Conservation (phyloP, 2,113 vertebrate species). For the Monarcha castaneiventris region DNA sequence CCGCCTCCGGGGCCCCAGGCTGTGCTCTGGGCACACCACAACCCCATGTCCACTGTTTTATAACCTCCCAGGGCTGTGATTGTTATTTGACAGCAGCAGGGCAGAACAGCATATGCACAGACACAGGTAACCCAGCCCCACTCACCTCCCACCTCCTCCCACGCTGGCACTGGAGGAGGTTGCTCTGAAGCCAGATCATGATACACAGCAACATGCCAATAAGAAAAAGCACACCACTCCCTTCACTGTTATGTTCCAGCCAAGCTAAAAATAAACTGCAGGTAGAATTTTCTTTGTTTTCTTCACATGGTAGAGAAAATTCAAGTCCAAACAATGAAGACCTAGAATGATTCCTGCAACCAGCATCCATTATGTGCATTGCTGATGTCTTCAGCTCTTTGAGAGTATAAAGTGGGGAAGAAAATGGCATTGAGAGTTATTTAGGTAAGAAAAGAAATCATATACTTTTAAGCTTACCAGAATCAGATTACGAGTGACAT, state of each 20-base stretch:
- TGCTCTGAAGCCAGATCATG: not conserved
- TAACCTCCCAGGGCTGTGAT: not conserved
- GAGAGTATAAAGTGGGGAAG: not conserved
- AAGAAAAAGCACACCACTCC: not conserved
- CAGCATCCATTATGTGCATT: too few species aligned
- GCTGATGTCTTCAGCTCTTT: not conserved
- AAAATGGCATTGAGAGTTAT: not conserved
- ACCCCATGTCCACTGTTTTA: not conserved
- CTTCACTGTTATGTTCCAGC: not conserved
- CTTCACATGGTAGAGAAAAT: not conserved
- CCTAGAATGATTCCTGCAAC: not conserved
- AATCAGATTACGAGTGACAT: not conserved
- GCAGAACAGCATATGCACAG: not conserved
- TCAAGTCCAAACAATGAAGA: not conserved
- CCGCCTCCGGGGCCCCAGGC: rapidly evolving
- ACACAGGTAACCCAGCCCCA: not conserved
- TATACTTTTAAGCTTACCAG: not conserved
- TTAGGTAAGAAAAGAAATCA: not conserved
- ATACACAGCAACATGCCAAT: not conserved
- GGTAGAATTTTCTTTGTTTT: not conserved
- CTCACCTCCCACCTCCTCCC: not conserved
- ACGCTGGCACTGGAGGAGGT: not conserved
- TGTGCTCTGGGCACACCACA: not conserved
- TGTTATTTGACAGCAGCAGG: not conserved
- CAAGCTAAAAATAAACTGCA: not conserved